phyloP scores from a whole-genome alignment of 1,140 invertebrate genomes.

The Heliconius hewitsoni region DNA sequence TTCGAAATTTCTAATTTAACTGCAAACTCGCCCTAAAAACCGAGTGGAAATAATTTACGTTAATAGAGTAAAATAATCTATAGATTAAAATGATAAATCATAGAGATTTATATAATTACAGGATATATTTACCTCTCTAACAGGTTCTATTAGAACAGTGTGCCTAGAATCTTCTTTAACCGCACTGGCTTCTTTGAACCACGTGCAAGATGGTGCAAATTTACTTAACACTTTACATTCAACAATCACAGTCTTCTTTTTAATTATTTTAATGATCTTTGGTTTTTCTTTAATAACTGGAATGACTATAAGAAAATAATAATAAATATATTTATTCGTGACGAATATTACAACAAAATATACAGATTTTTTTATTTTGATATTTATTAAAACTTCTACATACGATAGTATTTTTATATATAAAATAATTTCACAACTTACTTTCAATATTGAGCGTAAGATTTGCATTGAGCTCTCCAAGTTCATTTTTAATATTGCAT shows the following conservation, averaged over 20 bases:
- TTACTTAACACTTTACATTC: constrained; percentile 94
- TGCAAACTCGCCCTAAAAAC: constrained; percentile 88
- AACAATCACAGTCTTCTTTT: constrained; percentile 94
- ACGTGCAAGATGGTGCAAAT: constrained; percentile 93
- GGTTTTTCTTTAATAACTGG: constrained; percentile 96
- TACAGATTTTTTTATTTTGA: not conserved
- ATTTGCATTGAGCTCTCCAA: constrained; percentile 98
- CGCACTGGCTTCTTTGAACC: constrained; percentile 92
- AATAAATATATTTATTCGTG: not conserved
- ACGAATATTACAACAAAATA: not conserved
- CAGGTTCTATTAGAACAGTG: constrained; percentile 88
- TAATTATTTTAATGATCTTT: constrained; percentile 93
- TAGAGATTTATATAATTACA: not conserved
- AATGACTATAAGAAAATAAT: constrained; percentile 86
- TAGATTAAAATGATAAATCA: too few species aligned
- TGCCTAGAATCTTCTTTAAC: constrained; percentile 89
- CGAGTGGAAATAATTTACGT: constrained; percentile 20
- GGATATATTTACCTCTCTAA: constrained; percentile 85
- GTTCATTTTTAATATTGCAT: constrained; percentile 97
- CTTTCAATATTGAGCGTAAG: constrained; percentile 98
- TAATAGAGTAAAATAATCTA: not conserved
- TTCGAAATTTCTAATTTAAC: constrained; percentile 94
- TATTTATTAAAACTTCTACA: not conserved
- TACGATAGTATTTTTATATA: not conserved
- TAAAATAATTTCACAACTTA: constrained; percentile 80